phyloP scores from a whole-genome alignment of 2,797 vertebrate genomes.

The Lophius americanus region DNA sequence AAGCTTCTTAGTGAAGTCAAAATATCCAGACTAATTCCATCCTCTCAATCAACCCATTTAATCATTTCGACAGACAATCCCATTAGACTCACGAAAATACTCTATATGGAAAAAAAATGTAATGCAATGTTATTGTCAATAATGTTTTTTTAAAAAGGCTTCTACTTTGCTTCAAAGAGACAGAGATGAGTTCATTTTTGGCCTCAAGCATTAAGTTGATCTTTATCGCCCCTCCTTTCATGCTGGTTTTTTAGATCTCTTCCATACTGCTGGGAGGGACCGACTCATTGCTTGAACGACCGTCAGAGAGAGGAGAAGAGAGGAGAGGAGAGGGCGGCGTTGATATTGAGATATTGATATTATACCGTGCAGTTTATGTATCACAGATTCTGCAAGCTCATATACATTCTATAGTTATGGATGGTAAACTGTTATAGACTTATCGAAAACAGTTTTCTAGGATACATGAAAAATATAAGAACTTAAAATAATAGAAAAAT shows the following conservation, averaged over 20 bases:
- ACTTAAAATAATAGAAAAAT: too few relatives aligned
- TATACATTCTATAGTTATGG: background rate
- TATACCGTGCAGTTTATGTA: background rate
- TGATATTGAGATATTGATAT: too few relatives aligned
- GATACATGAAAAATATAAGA: background rate
- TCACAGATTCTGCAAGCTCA: background rate
- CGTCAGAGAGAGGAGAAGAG: too few relatives aligned
- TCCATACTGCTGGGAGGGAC: background rate
- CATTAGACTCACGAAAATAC: constrained; percentile 18
- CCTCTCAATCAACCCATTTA: constrained; percentile 15
- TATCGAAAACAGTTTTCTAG: background rate
- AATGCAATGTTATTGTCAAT: constrained; percentile 2
- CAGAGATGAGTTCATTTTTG: background rate
- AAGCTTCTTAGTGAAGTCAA: constrained; percentile 2
- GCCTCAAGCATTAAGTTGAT: background rate
- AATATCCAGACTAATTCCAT: constrained; percentile 19
- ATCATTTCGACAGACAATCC: constrained; percentile 22
- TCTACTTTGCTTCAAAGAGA: constrained; percentile 1
- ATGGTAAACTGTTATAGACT: constrained; percentile 9
- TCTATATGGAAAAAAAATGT: background rate
- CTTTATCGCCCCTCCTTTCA: background rate
- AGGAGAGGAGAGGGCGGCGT: too few relatives aligned
- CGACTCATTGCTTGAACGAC: background rate
- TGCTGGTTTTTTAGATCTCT: background rate
- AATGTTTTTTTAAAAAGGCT: background rate